These are phyloP conservation scores for Lasioglossum oenotherae DNA, from an alignment of 2,888 invertebrate species.

Conservation along the genomic window DNA sequence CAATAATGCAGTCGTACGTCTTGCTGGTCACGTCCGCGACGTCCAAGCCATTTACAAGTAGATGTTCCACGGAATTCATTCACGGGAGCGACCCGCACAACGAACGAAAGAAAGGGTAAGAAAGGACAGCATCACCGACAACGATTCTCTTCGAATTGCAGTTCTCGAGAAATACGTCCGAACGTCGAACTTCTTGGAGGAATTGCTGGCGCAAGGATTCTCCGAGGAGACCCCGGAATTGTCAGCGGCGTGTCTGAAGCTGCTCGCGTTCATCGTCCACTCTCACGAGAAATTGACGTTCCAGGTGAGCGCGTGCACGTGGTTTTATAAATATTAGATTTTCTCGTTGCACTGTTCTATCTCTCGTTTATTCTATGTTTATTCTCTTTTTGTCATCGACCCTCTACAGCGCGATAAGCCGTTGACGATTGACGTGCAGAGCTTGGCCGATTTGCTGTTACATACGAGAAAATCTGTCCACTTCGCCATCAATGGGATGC, in stretches of 20 bases:
- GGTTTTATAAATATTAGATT: slow-evolving; percentile 29
- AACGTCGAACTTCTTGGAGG: slow-evolving; percentile 45
- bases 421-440: slow-evolving; percentile 53
- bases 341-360: neutral
- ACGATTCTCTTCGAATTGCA: slow-evolving; percentile 32
- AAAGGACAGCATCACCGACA: neutral
- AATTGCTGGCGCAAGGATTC: slow-evolving; percentile 56
- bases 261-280: slow-evolving; percentile 64
- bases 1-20: slow-evolving; percentile 59
- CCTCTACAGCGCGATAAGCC: slow-evolving; percentile 55
- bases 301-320: slow-evolving; percentile 38
- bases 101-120: neutral
- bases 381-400: neutral
- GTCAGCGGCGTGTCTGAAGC: slow-evolving; percentile 57
- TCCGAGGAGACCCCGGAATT: slow-evolving; percentile 53
- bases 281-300: slow-evolving; percentile 46
- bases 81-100: neutral
- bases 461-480: slow-evolving; percentile 32
- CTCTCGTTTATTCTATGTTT: neutral
- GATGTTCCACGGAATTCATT: slow-evolving; percentile 17
- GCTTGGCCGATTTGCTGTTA: slow-evolving; percentile 54
- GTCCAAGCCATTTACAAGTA: slow-evolving; percentile 54
- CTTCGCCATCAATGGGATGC: slow-evolving; percentile 49
- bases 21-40: slow-evolving; percentile 51
- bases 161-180: slow-evolving; percentile 62